A percentile compares a stretch with the other conserved stretches of the same genome.
Conservation (phyloP, 2,888 invertebrate species). For the Spatulosminthurus flaviceps region DNA sequence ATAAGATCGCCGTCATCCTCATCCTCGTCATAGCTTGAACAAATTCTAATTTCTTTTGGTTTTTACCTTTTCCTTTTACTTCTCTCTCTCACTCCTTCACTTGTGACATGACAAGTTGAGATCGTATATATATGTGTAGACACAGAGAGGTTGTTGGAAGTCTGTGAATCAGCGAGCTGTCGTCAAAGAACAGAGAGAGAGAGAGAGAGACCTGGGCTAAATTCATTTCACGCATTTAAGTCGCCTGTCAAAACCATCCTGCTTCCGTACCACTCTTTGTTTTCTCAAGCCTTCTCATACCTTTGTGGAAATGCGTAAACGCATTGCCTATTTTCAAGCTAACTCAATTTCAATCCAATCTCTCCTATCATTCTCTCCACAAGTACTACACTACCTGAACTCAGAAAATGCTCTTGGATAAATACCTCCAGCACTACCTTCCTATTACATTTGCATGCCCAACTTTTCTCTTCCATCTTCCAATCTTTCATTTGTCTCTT, state of each 20-base stretch:
- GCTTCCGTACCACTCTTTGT: slow-evolving; percentile 21
- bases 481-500: not conserved
- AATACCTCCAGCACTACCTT: not conserved
- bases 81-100: not conserved
- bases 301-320: slow-evolving; percentile 21
- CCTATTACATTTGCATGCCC: not conserved
- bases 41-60: slow-evolving; percentile 30
- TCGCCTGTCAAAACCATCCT: slow-evolving; percentile 35
- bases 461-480: not conserved
- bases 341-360: slow-evolving; percentile 21
- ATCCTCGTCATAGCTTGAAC: slow-evolving; percentile 23
- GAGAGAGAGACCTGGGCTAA: slow-evolving; percentile 23
- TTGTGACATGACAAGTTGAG: slow-evolving; percentile 34
- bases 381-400: slow-evolving; percentile 4
- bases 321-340: slow-evolving; percentile 7
- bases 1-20: slow-evolving; percentile 16
- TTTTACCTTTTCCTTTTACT: slow-evolving; percentile 25
- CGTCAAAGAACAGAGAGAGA: not conserved
- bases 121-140: not conserved
- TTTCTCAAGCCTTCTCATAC: slow-evolving; percentile 28
- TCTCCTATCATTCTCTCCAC: not conserved
- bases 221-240: slow-evolving; percentile 40
- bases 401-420: not conserved
- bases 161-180: not conserved
- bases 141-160: not conserved